Percentiles rank a stretch among this genome's conserved stretches.
phyloP scores from a whole-genome alignment of 2,113 vertebrate species.

The Oenanthe melanoleuca region DNA sequence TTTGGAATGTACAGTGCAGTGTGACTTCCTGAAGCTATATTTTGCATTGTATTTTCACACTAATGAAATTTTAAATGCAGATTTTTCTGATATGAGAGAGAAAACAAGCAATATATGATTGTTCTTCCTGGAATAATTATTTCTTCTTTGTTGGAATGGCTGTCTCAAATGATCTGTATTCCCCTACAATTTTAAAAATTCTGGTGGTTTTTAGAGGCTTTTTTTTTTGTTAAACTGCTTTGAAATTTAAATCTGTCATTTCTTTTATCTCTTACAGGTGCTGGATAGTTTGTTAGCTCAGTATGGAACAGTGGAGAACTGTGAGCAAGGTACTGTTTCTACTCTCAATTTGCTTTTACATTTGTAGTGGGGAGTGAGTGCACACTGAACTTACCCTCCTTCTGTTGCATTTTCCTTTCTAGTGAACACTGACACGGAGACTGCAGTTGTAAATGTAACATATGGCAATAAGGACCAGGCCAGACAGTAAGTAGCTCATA shows the following conservation, averaged over 20 bases:
- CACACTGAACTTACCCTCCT: slow-evolving; percentile 37
- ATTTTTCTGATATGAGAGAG: background rate
- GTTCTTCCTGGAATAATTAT: background rate
- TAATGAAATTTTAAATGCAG: background rate
- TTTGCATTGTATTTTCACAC: background rate
- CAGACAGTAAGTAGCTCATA: slow-evolving; percentile 87
- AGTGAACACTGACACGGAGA: slow-evolving; percentile 99
- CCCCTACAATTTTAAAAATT: background rate
- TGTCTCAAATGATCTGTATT: background rate
- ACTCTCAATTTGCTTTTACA: slow-evolving; percentile 25
- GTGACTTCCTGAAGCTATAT: background rate
- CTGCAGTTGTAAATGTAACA: slow-evolving; percentile 97
- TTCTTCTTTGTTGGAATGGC: background rate
- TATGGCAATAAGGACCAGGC: slow-evolving; percentile 96
- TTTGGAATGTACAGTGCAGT: background rate
- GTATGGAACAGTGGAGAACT: slow-evolving; percentile 90
- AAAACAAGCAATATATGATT: background rate
- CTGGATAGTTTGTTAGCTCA: slow-evolving; percentile 89
- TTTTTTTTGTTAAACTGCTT: background rate
- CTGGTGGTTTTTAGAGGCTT: background rate
- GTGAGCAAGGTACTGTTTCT: slow-evolving; percentile 86
- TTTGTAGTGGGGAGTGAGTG: background rate
- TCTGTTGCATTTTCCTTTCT: slow-evolving; percentile 28
- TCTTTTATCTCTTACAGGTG: slow-evolving; percentile 75
- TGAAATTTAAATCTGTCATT: slow-evolving; percentile 56